These are phyloP conservation scores for Apotomis turbidana DNA, from an alignment of 2,888 invertebrate species.

Conservation along the genomic window DNA sequence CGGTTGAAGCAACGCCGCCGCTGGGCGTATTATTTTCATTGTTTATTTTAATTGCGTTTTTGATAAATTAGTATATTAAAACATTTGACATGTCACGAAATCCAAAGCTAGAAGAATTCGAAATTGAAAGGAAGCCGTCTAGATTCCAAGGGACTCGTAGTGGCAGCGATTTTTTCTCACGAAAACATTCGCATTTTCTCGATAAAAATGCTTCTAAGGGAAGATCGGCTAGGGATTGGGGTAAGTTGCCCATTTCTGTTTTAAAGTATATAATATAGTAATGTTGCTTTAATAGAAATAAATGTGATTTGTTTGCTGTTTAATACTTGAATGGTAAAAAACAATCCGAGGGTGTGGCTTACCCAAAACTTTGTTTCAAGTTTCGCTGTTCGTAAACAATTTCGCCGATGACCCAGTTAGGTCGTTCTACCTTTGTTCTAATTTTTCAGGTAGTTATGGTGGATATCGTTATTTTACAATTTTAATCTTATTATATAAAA, in stretches of 20 bases:
- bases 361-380: slow-evolving; percentile 29
- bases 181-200: slow-evolving; percentile 34
- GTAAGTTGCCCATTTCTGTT: slow-evolving; percentile 60
- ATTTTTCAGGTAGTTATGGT: too few species aligned
- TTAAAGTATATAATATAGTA: neutral
- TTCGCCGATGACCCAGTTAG: slow-evolving; percentile 20
- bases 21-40: slow-evolving; percentile 29
- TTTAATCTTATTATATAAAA: too few species aligned
- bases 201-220: slow-evolving; percentile 51
- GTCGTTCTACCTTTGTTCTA: neutral
- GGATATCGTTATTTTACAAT: too few species aligned
- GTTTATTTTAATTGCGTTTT: slow-evolving; percentile 34
- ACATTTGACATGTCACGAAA: slow-evolving; percentile 61
- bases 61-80: slow-evolving; percentile 5
- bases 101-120: slow-evolving; percentile 69
- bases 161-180: slow-evolving; percentile 60
- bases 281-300: neutral
- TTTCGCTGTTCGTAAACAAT: slow-evolving; percentile 25
- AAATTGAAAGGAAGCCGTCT: slow-evolving; percentile 66
- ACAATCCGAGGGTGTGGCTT: slow-evolving; percentile 37
- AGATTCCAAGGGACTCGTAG: slow-evolving; percentile 54
- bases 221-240: slow-evolving; percentile 80
- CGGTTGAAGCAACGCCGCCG: slow-evolving; percentile 33
- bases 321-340: slow-evolving; percentile 24
- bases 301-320: neutral